Evolutionary conservation across 30 jellyfish, hydroid and myxozoan genomes (phyloP), one percentile per base, ranked within the genome.

Genomic region (Hydractinia echinata): DNA sequence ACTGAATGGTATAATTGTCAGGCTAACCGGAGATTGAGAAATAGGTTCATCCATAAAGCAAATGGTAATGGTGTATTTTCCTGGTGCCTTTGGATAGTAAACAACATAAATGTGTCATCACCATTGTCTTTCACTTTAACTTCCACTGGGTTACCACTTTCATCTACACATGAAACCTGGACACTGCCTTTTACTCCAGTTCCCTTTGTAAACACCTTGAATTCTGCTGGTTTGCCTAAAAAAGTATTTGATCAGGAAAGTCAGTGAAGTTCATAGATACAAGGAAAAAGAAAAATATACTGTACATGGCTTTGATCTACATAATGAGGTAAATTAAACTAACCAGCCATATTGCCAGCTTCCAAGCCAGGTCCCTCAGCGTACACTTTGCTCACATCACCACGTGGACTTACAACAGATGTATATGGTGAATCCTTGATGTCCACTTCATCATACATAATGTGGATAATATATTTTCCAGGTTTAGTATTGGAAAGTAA

Each of bases 291-390:
- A 30, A 30, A 30, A 30, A 30, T 30, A 30, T 30, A 30, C 44
- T 30, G 44, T 30, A 30, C 2, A 30, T 30, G 44, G 44, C 44
- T 30, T 30, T 30, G 2, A 2, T 30, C 44, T 60, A 16, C 19
- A 13, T 60, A 51, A 19, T 18, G 21, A 54, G 10, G 79, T 5
- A 69, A 70, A 54, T 4, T 73, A 16, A 6, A 13, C 84, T 79
- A 72, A 87, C 99, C 99, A n/a, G 99, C 92, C 96, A 87, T 87
- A 77, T 92, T 83, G 74, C 99, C 99, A 55, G 92, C 92, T 72
- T 93, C 86, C 89, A 93, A 74, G 67, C 99, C 99, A 18, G 99
- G 96, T 15, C 99, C 99, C 19, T 93, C 99, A 20, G 99, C 99
- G 72, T 93, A 93, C 9, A 87, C 96, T 61, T 93, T 93, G 80